phyloP scores from a whole-genome alignment of 2,113 vertebrate species.

The Vidua chalybeata region DNA sequence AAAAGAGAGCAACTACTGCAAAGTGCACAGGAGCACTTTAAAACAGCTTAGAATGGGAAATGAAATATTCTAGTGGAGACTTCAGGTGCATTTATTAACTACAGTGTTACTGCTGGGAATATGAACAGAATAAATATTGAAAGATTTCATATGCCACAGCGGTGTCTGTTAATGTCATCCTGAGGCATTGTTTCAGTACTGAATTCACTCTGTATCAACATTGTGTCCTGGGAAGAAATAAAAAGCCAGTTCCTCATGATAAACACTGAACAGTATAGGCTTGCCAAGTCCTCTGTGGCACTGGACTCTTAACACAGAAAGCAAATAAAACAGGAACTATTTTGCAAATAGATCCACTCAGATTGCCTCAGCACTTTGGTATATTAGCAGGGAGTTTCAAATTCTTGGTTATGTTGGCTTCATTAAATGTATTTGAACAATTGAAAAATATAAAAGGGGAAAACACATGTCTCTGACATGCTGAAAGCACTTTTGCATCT shows the following conservation, averaged over 20 bases:
- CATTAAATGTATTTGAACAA: neutral
- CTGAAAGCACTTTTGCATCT: neutral
- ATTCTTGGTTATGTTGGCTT: constrained; percentile 6
- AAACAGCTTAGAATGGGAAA: constrained; percentile 16
- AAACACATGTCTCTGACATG: neutral
- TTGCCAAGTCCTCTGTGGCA: constrained; percentile 27
- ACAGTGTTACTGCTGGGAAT: constrained; percentile 22
- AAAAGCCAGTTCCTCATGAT: neutral
- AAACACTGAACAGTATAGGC: neutral
- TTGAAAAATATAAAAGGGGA: neutral
- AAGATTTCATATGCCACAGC: neutral
- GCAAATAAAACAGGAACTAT: constrained; percentile 25
- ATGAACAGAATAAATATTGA: constrained; percentile 50
- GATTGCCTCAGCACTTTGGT: constrained; percentile 13
- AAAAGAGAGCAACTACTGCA: neutral
- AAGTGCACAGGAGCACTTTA: neutral
- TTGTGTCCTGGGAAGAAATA: constrained; percentile 9
- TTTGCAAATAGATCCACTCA: neutral
- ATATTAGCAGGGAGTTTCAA: constrained; percentile 4
- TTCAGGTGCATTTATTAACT: constrained; percentile 58
- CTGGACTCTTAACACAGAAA: neutral
- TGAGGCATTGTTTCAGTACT: neutral
- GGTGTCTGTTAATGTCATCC: constrained; percentile 23
- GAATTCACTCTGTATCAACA: neutral
- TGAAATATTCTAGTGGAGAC: constrained; percentile 32